These are phyloP conservation scores for Gobio occitaniae DNA, from an alignment of 2,797 vertebrate genomes.

Conservation along the genomic window DNA sequence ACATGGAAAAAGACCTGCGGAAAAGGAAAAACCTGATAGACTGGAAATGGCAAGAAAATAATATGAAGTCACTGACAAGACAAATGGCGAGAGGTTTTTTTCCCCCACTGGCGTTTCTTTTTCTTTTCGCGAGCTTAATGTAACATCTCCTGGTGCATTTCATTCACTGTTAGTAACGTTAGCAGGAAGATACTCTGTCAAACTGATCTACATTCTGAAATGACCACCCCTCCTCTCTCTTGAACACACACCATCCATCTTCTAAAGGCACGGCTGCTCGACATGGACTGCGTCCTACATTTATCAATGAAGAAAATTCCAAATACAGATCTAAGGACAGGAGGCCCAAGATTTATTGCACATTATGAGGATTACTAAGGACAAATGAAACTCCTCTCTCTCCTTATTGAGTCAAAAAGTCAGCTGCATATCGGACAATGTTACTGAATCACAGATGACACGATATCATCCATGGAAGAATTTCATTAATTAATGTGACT, in stretches of 20 bases:
- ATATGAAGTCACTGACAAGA: constrained; percentile 70
- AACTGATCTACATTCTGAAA: constrained; percentile 73
- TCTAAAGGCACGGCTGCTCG: constrained; percentile 65
- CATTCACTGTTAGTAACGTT: constrained; percentile 72
- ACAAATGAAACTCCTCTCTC: constrained; percentile 55
- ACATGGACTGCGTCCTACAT: constrained; percentile 69
- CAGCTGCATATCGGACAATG: not conserved
- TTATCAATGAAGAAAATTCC: constrained; percentile 70
- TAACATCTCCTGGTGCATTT: constrained; percentile 75
- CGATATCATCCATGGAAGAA: not conserved
- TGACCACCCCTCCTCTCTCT: constrained; percentile 62
- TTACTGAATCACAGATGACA: constrained; percentile 6
- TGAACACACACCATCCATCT: constrained; percentile 71
- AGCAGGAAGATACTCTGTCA: constrained; percentile 72
- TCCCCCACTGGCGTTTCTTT: constrained; percentile 33
- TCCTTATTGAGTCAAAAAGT: constrained; percentile 18
- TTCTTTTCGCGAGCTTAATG: constrained; percentile 67
- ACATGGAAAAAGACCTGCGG: constrained; percentile 4
- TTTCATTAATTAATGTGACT: not conserved
- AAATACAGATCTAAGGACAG: constrained; percentile 69
- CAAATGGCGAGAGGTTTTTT: constrained; percentile 65
- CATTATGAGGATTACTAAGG: constrained; percentile 64
- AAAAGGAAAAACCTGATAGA: constrained; percentile 55
- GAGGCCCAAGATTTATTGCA: constrained; percentile 70
- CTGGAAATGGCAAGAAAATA: constrained; percentile 64